Evolutionary conservation across 2,888 invertebrate species (phyloP).

Genomic region (Orchesella flavescens): DNA sequence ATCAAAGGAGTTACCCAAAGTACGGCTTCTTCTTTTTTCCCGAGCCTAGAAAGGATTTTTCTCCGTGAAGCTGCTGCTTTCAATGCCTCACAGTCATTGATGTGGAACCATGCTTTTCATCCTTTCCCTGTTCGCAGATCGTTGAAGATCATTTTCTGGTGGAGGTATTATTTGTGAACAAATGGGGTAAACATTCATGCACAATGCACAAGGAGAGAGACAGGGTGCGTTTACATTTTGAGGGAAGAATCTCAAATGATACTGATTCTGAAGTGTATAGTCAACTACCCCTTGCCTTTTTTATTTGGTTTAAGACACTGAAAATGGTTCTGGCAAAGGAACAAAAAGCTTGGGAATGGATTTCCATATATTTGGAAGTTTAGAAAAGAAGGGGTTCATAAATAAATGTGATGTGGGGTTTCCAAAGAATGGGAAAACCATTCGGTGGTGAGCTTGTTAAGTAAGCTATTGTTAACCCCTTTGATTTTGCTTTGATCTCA

Average conservation of each 20-base stretch:
- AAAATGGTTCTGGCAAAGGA: not conserved
- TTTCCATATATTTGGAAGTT: no score
- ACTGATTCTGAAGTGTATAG: constrained; percentile 1
- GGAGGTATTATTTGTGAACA: no score
- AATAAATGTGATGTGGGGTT: no score
- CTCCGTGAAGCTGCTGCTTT: not conserved
- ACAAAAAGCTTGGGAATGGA: not conserved
- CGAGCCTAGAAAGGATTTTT: not conserved
- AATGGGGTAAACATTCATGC: no score
- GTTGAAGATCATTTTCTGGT: no score
- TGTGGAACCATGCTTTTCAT: not conserved
- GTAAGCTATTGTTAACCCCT: constrained; percentile 31
- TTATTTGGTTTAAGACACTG: not conserved
- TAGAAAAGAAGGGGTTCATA: no score
- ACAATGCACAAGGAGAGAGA: no score
- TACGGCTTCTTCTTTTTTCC: not conserved
- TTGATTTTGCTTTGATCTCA: constrained; percentile 45
- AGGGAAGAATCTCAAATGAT: not conserved
- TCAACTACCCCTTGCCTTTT: no score
- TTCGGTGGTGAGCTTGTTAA: no score
- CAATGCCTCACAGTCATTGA: constrained; percentile 1
- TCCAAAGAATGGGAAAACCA: no score
- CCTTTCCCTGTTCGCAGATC: constrained; percentile 7
- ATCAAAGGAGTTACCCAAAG: constrained; percentile 28
- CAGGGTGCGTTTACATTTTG: not conserved